Conservation (phyloP, 2,797 vertebrate species). For the Florisuga fusca region DNA sequence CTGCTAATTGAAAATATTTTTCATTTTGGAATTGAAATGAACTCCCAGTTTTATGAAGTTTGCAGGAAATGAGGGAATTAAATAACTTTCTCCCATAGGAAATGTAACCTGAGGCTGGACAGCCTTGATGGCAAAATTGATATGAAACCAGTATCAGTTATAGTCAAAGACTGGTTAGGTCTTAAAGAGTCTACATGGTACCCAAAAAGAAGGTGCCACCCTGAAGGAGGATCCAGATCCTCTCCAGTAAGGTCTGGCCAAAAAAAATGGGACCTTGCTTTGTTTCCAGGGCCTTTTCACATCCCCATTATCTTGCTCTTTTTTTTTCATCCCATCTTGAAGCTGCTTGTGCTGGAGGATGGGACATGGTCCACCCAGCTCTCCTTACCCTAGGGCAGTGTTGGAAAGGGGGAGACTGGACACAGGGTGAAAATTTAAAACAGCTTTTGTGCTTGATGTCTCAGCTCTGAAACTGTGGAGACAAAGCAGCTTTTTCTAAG, state of each 20-base stretch:
- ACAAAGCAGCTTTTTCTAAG: not conserved
- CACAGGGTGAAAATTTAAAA: not conserved
- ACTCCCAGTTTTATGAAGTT: not conserved
- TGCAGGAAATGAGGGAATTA: not conserved
- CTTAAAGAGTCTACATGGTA: not conserved
- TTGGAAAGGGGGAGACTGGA: not conserved
- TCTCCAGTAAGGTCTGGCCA: not conserved
- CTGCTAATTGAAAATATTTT: not conserved
- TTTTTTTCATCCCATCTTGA: not conserved
- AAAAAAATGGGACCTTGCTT: not conserved
- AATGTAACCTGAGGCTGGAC: not conserved
- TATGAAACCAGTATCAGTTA: not conserved
- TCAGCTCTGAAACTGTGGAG: not conserved
- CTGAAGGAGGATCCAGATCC: not conserved
- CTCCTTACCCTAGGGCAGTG: not conserved
- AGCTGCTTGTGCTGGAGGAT: not conserved
- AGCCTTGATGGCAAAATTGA: not conserved
- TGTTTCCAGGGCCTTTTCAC: not conserved
- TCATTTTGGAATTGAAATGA: not conserved
- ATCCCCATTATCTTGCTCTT: not conserved
- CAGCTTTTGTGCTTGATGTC: not conserved
- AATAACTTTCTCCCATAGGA: not conserved
- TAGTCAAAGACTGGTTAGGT: not conserved
- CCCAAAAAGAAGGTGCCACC: accelerated
- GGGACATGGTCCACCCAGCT: accelerated